These are phyloP conservation scores for Thalassarche chlororhynchos DNA, from an alignment of 2,113 vertebrate genomes.

Conservation along the genomic window DNA sequence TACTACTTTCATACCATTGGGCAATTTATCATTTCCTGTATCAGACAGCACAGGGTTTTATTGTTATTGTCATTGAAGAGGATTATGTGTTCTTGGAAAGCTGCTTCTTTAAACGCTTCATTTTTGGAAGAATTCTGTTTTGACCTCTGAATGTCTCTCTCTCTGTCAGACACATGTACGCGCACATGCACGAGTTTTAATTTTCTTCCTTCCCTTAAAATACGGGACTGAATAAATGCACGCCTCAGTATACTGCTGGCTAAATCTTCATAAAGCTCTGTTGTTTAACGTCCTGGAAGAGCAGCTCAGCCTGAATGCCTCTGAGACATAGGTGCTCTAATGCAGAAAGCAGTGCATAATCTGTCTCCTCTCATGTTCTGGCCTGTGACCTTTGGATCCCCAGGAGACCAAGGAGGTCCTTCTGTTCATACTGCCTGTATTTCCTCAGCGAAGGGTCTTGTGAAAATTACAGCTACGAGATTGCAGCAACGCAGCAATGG, in stretches of 20 bases:
- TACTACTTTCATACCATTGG: neutral
- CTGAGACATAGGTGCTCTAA: neutral
- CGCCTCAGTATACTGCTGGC: neutral
- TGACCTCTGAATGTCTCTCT: neutral
- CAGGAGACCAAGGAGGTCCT: neutral
- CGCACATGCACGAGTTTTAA: accelerated
- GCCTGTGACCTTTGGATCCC: slow-evolving; percentile 20
- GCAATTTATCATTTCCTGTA: neutral
- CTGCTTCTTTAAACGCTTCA: neutral
- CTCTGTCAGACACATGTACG: accelerated
- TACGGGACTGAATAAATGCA: neutral
- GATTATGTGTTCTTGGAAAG: slow-evolving; percentile 47
- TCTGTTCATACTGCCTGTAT: neutral
- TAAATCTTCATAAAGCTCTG: neutral
- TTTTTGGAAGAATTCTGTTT: neutral
- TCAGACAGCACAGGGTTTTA: neutral
- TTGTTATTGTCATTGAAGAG: neutral
- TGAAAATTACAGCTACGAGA: neutral
- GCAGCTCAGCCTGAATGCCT: neutral
- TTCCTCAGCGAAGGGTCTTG: neutral
- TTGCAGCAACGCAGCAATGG: accelerated
- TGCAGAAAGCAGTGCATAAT: slow-evolving; percentile 13
- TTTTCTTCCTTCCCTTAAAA: neutral
- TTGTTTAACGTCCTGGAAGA: neutral
- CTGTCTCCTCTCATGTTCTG: neutral